A percentile compares a stretch with the other conserved stretches of the same genome.
Evolutionary conservation across 1,140 invertebrate species (phyloP).

Genomic region (Melanaphis sacchari): DNA sequence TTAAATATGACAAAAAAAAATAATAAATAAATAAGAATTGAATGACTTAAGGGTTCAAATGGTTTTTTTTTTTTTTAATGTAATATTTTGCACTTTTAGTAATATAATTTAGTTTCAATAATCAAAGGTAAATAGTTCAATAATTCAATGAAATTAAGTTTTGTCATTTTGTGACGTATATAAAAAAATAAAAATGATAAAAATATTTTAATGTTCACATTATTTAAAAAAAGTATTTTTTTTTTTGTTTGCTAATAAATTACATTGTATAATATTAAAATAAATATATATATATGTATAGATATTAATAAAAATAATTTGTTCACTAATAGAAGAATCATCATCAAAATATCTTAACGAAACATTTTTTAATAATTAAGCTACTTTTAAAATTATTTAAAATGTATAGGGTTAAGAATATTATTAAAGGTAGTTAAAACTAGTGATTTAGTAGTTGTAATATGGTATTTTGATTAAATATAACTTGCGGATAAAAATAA

Average conservation of each 20-base stretch:
- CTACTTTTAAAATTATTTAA: background rate
- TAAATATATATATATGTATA: no score
- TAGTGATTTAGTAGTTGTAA: background rate
- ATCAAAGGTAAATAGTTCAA: background rate
- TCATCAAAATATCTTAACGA: background rate
- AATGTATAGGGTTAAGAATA: background rate
- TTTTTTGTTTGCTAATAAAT: background rate
- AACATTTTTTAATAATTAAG: background rate
- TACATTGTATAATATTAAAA: background rate
- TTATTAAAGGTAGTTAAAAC: background rate
- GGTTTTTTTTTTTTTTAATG: no score
- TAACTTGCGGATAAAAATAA: no score
- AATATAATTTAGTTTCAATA: background rate
- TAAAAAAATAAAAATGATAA: background rate
- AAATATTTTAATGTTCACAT: background rate
- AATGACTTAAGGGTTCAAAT: no score
- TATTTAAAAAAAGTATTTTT: background rate
- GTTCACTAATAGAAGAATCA: background rate
- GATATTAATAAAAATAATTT: no score
- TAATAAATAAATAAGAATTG: no score
- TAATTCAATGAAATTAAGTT: background rate
- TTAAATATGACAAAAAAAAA: no score
- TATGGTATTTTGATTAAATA: background rate
- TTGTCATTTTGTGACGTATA: background rate
- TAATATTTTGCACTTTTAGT: background rate